Conservation (phyloP, 2,888 invertebrate genomes). For the Standfussiana lucernea region DNA sequence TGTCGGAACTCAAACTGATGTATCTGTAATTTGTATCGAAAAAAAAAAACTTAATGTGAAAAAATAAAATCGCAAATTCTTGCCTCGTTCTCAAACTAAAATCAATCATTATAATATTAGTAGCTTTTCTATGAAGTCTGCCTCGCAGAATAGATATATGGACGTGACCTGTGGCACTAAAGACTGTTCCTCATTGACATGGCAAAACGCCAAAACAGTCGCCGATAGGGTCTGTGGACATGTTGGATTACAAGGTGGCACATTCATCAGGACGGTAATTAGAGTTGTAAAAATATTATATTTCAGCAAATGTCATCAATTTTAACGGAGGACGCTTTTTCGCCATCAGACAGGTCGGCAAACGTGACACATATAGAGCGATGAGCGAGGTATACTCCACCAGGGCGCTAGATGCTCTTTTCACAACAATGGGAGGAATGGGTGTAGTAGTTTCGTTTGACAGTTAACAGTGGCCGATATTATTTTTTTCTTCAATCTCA, state of each 20-base stretch:
- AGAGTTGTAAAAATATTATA: background rate
- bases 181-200: conserved; percentile 10
- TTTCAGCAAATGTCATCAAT: background rate
- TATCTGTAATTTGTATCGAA: background rate
- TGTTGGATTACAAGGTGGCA: background rate
- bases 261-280: background rate
- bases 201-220: background rate
- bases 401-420: background rate
- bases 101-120: background rate
- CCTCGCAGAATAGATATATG: background rate
- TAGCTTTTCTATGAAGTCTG: conserved; percentile 14
- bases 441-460: background rate
- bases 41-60: background rate
- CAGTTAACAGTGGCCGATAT: background rate
- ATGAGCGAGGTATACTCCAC: too few relatives aligned
- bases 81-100: background rate
- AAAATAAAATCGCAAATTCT: background rate
- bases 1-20: background rate
- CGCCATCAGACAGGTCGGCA: background rate
- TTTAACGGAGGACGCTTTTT: too few relatives aligned
- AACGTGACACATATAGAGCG: background rate
- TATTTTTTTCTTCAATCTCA: background rate
- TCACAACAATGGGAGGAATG: background rate
- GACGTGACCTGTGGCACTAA: conserved; percentile 9
- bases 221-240: background rate